Evolutionary conservation across 2,113 vertebrate species (phyloP).

Genomic region (Eudyptes chrysolophus): DNA sequence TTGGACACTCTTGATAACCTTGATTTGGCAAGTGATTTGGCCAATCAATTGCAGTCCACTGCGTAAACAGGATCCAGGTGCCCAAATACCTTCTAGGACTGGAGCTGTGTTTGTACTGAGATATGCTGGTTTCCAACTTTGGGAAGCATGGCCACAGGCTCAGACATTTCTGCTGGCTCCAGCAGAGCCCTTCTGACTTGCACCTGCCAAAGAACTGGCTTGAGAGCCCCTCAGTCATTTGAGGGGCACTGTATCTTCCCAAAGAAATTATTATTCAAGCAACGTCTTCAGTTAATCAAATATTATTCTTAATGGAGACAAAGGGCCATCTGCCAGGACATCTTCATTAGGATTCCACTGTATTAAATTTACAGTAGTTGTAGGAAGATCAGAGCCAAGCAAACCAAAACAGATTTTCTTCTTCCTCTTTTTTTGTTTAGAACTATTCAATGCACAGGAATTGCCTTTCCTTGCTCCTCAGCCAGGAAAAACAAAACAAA

Average conservation of each 20-base stretch:
- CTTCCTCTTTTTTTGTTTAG: background rate
- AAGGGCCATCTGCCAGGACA: background rate
- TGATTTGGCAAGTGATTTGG: background rate
- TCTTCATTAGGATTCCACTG: background rate
- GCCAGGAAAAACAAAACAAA: too few species aligned
- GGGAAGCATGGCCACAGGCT: rapidly evolving
- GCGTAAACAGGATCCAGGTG: background rate
- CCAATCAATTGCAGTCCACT: background rate
- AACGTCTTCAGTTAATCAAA: background rate
- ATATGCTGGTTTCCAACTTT: background rate
- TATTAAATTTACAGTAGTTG: background rate
- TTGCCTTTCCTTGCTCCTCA: background rate
- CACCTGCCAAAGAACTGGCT: rapidly evolving
- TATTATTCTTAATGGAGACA: background rate
- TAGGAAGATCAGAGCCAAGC: background rate
- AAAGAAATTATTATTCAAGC: background rate
- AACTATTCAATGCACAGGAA: background rate
- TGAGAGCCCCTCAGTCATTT: background rate
- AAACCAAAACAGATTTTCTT: background rate
- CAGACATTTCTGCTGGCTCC: background rate
- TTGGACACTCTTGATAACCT: background rate
- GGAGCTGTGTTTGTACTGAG: background rate
- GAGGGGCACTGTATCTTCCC: background rate
- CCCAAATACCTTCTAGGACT: background rate
- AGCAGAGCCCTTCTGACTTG: background rate